Percentiles rank a stretch among this genome's conserved stretches.
Evolutionary conservation across 2,113 vertebrate genomes (phyloP).

Genomic region (Verasper variegatus): DNA sequence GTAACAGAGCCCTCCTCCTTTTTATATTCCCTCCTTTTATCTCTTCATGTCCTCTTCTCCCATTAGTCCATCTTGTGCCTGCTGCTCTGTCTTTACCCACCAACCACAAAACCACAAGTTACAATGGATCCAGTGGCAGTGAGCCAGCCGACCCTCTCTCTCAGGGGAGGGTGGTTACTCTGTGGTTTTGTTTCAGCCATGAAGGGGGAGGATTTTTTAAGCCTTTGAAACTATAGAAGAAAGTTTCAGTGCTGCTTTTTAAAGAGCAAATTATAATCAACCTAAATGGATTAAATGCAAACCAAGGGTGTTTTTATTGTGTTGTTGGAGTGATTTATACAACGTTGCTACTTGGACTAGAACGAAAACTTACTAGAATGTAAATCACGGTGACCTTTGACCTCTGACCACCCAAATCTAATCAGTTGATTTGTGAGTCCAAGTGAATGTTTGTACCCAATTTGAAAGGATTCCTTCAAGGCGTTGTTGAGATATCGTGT

Average conservation of each 20-base stretch:
- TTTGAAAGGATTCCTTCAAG: no score
- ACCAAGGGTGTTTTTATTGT: background rate
- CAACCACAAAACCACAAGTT: conserved; percentile 51
- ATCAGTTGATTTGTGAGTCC: no score
- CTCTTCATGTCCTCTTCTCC: conserved; percentile 40
- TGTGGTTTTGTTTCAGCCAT: conserved; percentile 35
- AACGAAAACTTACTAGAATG: no score
- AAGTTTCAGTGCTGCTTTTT: conserved; percentile 24
- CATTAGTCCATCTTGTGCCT: conserved; percentile 23
- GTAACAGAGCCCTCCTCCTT: conserved; percentile 17
- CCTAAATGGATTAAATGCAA: background rate
- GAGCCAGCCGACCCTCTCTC: conserved; percentile 39
- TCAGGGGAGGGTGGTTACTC: conserved; percentile 22
- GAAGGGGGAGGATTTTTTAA: conserved; percentile 8
- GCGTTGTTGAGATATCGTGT: no score
- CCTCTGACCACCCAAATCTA: no score
- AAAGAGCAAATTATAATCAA: conserved; percentile 18
- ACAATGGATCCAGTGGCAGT: conserved; percentile 39
- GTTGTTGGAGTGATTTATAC: background rate
- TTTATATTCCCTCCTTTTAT: conserved; percentile 40
- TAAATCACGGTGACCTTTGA: no score
- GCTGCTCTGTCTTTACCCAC: conserved; percentile 50
- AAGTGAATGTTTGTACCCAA: no score
- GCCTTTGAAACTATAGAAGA: conserved; percentile 47
- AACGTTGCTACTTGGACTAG: background rate